These are phyloP conservation scores for Microcebus ravelobensis DNA, from an alignment of 2,113 vertebrate genomes.

Conservation along the genomic window DNA sequence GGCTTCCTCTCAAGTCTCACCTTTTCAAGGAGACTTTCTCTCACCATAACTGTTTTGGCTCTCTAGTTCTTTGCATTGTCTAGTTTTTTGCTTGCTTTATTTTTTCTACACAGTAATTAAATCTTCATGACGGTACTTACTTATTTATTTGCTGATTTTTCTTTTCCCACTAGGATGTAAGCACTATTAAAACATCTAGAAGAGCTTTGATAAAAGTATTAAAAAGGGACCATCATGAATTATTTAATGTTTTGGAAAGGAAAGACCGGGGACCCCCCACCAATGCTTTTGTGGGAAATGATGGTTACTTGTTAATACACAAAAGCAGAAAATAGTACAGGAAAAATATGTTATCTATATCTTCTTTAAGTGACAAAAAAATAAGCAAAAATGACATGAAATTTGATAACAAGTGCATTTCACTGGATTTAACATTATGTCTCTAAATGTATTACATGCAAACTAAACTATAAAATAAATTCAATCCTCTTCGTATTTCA, in stretches of 20 bases:
- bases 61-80: not conserved
- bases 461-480: slow-evolving; percentile 60
- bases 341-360: not conserved
- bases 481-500: slow-evolving; percentile 20
- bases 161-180: not conserved
- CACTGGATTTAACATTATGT: not conserved
- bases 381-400: slow-evolving; percentile 32
- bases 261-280: not conserved
- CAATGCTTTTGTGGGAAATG: not conserved
- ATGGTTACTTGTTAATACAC: not conserved
- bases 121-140: not conserved
- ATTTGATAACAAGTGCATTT: slow-evolving; percentile 38
- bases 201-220: not conserved
- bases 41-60: not conserved
- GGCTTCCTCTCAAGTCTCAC: not conserved
- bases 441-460: slow-evolving; percentile 48
- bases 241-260: slow-evolving; percentile 36
- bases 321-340: slow-evolving; percentile 16
- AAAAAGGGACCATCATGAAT: not conserved
- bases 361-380: not conserved
- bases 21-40: not conserved
- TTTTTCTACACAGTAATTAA: slow-evolving; percentile 46
- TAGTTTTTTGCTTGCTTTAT: not conserved
- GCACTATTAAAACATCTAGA: not conserved
- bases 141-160: not conserved